Evolutionary conservation across 2,113 vertebrate genomes (phyloP), one percentile per base, ranked within the genome.

Genomic region (Meriones unguiculatus): DNA sequence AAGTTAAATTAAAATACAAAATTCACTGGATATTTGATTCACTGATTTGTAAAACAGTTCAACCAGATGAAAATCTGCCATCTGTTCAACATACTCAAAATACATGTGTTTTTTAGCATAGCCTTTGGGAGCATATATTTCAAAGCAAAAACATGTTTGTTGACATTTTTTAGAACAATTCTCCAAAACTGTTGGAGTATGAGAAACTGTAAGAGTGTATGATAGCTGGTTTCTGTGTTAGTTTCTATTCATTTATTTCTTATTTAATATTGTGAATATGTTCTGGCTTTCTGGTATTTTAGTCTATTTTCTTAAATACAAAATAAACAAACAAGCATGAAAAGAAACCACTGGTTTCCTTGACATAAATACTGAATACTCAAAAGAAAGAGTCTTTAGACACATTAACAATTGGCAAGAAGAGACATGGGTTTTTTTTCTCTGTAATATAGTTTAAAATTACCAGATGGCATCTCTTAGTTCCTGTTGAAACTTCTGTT

Each of bases 381-480:
- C 15, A 81, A 84, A 95, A 90, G 73, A 32, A 87, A 59, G 25
- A 76, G 41, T 38, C 54, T 95, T 96, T 64, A 88, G 4, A 78
- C 54, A 4, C 92, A 86, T 92, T 97, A 87, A 97, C 81, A 92
- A 93, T 57, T 62, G 67, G 69, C 38, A 54, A 92, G 97, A 93
- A 20, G 64, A 20, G 87, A 50, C 6, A 2, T 25, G 25, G 46
- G 17, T 28, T 28, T 46, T 76, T 82, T 8, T 77, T 6, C 75
- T 90, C 80, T 96, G 30, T 92, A 94, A 96, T 20, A 90, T 70
- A 95, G 41, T 22, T 84, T 62, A 95, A 96, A 97, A 97, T 97
- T 94, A 90, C 30, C 96, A 97, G 75, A 96, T 91, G 81, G 77
- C 62, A 91, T 96, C 38, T 94, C 90, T 91, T 52, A 86, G 0